phyloP scores from a whole-genome alignment of 2,888 invertebrate species.

The Oscheius sp. region DNA sequence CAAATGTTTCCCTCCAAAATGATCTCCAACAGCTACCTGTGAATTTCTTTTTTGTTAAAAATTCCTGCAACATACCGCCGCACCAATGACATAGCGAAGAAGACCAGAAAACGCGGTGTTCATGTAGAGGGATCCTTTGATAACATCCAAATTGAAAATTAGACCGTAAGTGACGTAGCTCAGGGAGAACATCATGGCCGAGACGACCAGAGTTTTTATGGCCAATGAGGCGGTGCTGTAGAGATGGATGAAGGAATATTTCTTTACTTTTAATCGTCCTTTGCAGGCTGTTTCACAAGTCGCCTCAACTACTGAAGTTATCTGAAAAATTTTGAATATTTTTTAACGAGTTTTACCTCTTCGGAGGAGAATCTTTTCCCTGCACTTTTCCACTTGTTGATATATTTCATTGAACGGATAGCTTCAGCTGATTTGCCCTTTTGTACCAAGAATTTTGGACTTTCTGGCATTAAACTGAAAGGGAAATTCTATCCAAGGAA shows the following conservation, averaged over 20 bases:
- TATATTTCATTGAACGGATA: conserved; percentile 46
- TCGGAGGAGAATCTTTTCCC: neutral
- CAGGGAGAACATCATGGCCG: conserved; percentile 48
- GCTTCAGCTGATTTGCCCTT: conserved; percentile 46
- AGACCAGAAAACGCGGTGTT: conserved; percentile 64
- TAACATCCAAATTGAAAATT: conserved; percentile 65
- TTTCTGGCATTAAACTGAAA: conserved; percentile 56
- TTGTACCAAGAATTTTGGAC: conserved; percentile 57
- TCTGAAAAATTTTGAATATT: no score
- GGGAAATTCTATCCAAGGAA: no score
- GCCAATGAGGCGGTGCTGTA: conserved; percentile 40
- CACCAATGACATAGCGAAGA: conserved; percentile 61
- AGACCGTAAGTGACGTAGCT: conserved; percentile 65
- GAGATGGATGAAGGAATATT: conserved; percentile 55
- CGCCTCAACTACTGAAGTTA: conserved; percentile 39
- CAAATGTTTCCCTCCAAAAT: conserved; percentile 49
- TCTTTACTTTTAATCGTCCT: conserved; percentile 46
- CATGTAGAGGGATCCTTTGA: conserved; percentile 62
- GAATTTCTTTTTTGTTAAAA: neutral
- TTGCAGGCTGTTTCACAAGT: conserved; percentile 41
- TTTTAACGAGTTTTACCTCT: conserved; percentile 2
- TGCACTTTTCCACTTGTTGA: conserved; percentile 43
- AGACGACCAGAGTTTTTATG: conserved; percentile 15
- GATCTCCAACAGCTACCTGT: conserved; percentile 54
- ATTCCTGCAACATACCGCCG: conserved; percentile 31